Percentiles rank a stretch among this genome's conserved stretches.
phyloP scores from a whole-genome alignment of 2,888 invertebrate species.

The Heteromyza rotundicornis region DNA sequence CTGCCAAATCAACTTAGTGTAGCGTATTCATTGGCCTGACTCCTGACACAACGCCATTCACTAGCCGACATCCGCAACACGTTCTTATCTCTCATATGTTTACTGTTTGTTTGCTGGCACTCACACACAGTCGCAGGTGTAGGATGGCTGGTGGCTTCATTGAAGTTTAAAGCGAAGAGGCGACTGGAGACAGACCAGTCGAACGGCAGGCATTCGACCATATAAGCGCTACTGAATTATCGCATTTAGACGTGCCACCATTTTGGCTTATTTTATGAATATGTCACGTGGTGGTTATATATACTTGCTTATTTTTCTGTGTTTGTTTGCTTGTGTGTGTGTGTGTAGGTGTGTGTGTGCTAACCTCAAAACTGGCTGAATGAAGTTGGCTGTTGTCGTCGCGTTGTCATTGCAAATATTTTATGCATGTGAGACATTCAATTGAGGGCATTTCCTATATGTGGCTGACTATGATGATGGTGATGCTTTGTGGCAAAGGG shows the following conservation, averaged over 20 bases:
- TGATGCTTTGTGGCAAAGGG: not conserved
- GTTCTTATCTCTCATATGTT: not conserved
- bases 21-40: too few relatives aligned
- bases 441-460: slow-evolving; percentile 54
- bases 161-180: too few relatives aligned
- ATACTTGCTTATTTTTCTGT: slow-evolving; percentile 30
- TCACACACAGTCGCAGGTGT: not conserved
- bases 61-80: too few relatives aligned
- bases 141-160: not conserved
- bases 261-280: slow-evolving; percentile 37
- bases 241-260: slow-evolving; percentile 51
- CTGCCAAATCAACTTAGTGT: too few relatives aligned
- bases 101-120: not conserved
- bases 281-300: slow-evolving; percentile 29
- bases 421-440: slow-evolving; percentile 36
- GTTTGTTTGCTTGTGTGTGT: slow-evolving; percentile 12
- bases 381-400: slow-evolving; percentile 10
- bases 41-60: too few relatives aligned
- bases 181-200: too few relatives aligned
- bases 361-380: not conserved
- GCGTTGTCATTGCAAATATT: slow-evolving; percentile 20
- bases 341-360: slow-evolving; percentile 2
- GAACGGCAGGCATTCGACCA: slow-evolving; percentile 25
- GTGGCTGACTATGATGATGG: not conserved
- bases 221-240: slow-evolving; percentile 50